phyloP scores from a whole-genome alignment of 2,113 vertebrate genomes.

The Oryzias celebensis region DNA sequence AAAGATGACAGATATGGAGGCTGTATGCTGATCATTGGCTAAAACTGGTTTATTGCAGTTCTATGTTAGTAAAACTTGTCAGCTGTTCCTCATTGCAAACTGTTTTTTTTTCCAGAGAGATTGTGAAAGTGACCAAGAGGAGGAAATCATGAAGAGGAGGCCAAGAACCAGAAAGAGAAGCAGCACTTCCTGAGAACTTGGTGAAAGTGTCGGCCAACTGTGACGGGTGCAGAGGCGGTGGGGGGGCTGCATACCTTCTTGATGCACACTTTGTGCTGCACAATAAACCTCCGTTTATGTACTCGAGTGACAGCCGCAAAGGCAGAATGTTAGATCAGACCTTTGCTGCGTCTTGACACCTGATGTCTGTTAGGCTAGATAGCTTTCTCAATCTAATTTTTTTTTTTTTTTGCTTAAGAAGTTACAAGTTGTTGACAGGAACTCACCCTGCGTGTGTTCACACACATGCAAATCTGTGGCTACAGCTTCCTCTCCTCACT shows the following conservation, averaged over 20 bases:
- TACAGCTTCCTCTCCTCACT: conserved; percentile 35
- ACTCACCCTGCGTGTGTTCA: conserved; percentile 5
- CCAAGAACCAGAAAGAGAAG: conserved; percentile 83
- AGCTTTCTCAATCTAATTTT: conserved; percentile 10
- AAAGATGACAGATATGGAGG: no score
- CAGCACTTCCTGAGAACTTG: conserved; percentile 82
- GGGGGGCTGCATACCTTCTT: conserved; percentile 24
- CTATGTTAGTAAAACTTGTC: no score
- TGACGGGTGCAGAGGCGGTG: conserved; percentile 8
- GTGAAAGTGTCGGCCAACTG: not conserved
- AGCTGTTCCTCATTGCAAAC: no score
- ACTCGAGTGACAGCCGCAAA: conserved; percentile 7
- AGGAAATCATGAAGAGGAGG: conserved; percentile 77
- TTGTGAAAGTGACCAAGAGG: conserved; percentile 91
- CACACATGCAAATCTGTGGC: conserved; percentile 8
- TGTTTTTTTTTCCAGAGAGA: conserved; percentile 75
- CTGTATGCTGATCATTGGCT: no score
- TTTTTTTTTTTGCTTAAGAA: not conserved
- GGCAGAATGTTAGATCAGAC: conserved; percentile 6
- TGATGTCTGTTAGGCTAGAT: conserved; percentile 10
- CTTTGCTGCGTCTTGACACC: conserved; percentile 8
- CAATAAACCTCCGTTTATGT: conserved; percentile 1
- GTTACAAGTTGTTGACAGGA: conserved; percentile 31
- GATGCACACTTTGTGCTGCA: not conserved
- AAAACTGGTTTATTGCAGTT: no score